Evolutionary conservation across 2,888 invertebrate genomes (phyloP), one percentile per base, ranked within the genome.

Genomic region (Tenthredo scrophulariae): DNA sequence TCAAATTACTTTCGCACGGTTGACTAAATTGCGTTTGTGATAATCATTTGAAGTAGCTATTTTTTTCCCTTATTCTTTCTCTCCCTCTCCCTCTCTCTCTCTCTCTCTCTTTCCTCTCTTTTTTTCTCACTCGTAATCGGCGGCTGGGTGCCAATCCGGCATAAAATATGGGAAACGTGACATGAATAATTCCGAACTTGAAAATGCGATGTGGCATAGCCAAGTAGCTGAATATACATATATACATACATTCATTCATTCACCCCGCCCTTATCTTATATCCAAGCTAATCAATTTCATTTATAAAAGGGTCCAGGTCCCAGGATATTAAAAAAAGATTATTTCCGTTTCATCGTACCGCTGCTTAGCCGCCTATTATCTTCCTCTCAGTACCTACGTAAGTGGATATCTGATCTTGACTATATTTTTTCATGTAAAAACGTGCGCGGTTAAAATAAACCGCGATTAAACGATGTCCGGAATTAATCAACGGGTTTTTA

Each of bases 121-220:
- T 62, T 80, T 33, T 46, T 50, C 65, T 80, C 62, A 80, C 83
- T 70, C 83, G 67, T 83, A 83, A 83, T 83, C 83, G 79, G 33
- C 18, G 84, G 65, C 37, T 65, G 86, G 86, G 86, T 86, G 88
- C 86, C 90, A 89, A 91, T 90, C 88, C 88, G 88, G 89, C 89
- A 91, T 91, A 90, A 91, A 92, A 91, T 90, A 89, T 89, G 87
- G 88, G 89, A 89, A 90, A 92, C 92, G 92, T 92, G 92, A 91
- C 91, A 91, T 92, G 92, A 92, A 92, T 92, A 90, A 92, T 92
- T 92, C 91, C 85, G 83, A 26, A 85, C 87, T 86, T 90, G 85
- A 84, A 79, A 87, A 86, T 85, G 85, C 88, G 86, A 86, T 87
- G 89, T 89, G 88, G 89, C 90, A 90, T 90, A 89, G 87, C 86